Percentiles rank a stretch among this genome's conserved stretches.
Evolutionary conservation across 2,113 vertebrate species (phyloP).

Genomic region (Varanus komodoensis): DNA sequence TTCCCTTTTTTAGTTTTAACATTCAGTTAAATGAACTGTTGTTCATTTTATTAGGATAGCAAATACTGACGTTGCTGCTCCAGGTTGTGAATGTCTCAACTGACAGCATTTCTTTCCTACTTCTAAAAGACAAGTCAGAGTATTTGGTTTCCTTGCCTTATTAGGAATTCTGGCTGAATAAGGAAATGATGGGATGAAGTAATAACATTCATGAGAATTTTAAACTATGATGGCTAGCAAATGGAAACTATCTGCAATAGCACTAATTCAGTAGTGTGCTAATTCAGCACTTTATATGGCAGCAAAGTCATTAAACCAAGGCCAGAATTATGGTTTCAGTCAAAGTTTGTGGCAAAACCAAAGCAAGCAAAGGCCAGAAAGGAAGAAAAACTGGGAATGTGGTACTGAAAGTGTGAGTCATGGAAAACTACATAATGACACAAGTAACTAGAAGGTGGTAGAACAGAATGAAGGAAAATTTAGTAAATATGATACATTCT

Average conservation of each 20-base stretch:
- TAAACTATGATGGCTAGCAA: conserved; percentile 39
- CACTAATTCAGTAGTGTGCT: conserved; percentile 30
- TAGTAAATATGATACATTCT: neutral
- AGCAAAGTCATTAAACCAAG: conserved; percentile 33
- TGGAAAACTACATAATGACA: conserved; percentile 24
- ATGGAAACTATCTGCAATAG: conserved; percentile 42
- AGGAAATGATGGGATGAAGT: conserved; percentile 33
- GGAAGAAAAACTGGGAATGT: conserved; percentile 24
- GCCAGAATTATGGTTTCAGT: conserved; percentile 37
- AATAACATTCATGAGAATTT: conserved; percentile 41
- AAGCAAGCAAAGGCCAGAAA: neutral
- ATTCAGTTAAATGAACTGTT: neutral
- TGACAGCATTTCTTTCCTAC: neutral
- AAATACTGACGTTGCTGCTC: neutral
- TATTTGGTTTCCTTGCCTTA: conserved; percentile 26
- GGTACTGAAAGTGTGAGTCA: conserved; percentile 6
- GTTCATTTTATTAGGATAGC: conserved; percentile 28
- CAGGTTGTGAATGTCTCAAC: neutral
- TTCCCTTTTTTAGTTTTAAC: no score
- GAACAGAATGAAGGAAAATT: conserved; percentile 7
- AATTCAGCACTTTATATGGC: conserved; percentile 36
- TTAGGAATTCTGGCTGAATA: conserved; percentile 7
- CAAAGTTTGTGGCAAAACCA: conserved; percentile 23
- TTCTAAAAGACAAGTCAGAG: neutral
- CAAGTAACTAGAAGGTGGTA: conserved; percentile 24